These are phyloP conservation scores for Chiridota heheva DNA, from an alignment of 35 echinoderm and acorn worm species.

Conservation along the genomic window DNA sequence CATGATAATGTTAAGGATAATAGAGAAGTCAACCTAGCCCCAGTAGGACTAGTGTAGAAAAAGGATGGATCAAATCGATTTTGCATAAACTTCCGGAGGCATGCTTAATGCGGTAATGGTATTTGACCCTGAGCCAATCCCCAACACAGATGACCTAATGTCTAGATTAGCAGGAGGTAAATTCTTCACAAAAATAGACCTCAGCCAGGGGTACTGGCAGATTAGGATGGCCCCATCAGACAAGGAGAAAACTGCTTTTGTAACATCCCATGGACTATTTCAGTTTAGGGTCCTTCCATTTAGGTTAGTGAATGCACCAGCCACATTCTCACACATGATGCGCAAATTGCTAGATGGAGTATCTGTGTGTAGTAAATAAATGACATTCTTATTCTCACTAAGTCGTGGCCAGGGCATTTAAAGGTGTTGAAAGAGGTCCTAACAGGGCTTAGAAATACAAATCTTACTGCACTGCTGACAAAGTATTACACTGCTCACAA, in stretches of 20 bases:
- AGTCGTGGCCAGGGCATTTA: no score
- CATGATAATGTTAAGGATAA: no score
- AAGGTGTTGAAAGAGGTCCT: no score
- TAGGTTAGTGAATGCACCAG: conserved; percentile 57
- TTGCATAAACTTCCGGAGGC: conserved; percentile 29
- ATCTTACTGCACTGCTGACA: no score
- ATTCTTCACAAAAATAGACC: conserved; percentile 52
- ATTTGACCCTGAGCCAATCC: conserved; percentile 61
- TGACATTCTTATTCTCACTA: conserved; percentile 31
- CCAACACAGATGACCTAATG: conserved; percentile 58
- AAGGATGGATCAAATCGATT: no score
- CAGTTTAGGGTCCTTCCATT: conserved; percentile 63
- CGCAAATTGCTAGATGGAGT: conserved; percentile 36
- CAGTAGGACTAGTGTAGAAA: no score
- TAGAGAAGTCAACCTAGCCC: no score
- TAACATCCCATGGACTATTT: conserved; percentile 56
- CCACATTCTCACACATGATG: conserved; percentile 67
- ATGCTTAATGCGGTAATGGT: conserved; percentile 22
- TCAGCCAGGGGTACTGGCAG: conserved; percentile 72
- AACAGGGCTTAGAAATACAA: no score
- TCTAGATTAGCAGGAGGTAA: conserved; percentile 10
- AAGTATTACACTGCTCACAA: no score
- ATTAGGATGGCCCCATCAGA: conserved; percentile 29
- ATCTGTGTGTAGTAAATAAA: conserved; percentile 11
- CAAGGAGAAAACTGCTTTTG: conserved; percentile 43